Base-by-base conservation (phyloP, 2,797 vertebrate species). In the Nyctalus aviator region DNA sequence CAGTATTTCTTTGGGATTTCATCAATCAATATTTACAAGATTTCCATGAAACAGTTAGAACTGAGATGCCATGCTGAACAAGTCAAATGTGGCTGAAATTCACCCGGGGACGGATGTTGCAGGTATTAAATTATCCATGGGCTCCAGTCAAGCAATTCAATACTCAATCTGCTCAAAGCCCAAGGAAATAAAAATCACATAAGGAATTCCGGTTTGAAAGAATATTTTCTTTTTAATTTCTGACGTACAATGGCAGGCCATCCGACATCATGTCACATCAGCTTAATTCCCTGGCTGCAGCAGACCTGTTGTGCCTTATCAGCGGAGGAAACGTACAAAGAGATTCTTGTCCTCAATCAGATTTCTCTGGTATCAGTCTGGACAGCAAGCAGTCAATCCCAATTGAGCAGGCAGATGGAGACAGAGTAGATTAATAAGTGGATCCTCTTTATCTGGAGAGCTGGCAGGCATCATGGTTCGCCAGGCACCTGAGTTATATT, bases 401-500 rank as follows among this genome's bases (percentile, higher is more conserved):
- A 97, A 98, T 98, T 98, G 98, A 98, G 62, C 94, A 97, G 95
- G 90, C 96, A 97, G 96, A 96, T 97, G 90, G 97, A 97, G 95
- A 95, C 76, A 93, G 94, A 97, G 82, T 90, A 97, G 95, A 97
- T 97, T 97, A 98, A 92, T 97, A 97, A 98, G 97, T 96, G 92
- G 92, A 96, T 97, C 73, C 32, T 97, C 96, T 98, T 95, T 98
- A 97, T 98, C 69, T 97, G 93, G 97, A 96, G 93, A 98, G 94
- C 94, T 98, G 96, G 95, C 94, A 97, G 97, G 92, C 32, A 89
- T 75, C 96, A 95, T 97, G 97, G 97, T 97, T 98, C 96, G 79
- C 96, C 95, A 98, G 71, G 30, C 96, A 97, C 76, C 94, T 97
- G 97, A 98, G 97, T 98, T 98, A 98, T 97, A 97, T 94, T 96